Evolutionary conservation across 1,140 invertebrate species (phyloP).

Genomic region (Plectrocnemia conspersa): DNA sequence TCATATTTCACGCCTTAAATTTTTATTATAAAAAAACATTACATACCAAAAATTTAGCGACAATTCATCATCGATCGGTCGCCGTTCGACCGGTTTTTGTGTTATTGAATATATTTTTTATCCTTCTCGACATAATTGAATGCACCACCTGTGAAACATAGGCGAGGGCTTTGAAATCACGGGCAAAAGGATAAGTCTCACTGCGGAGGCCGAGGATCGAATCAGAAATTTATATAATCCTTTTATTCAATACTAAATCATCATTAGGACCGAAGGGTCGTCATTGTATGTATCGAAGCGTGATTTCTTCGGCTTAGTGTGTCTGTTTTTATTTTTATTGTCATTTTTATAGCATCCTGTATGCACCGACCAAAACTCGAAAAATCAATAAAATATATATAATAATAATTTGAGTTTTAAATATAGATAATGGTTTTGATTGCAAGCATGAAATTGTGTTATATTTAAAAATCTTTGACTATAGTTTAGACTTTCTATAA

Average conservation of each 20-base stretch:
- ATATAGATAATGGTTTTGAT: too few relatives aligned
- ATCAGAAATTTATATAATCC: slow-evolving; percentile 34
- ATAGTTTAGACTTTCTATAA: too few relatives aligned
- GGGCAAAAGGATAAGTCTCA: slow-evolving; percentile 19
- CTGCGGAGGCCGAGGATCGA: slow-evolving; percentile 23
- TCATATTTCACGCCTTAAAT: too few relatives aligned
- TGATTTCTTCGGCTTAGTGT: slow-evolving; percentile 32
- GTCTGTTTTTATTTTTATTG: slow-evolving; percentile 27
- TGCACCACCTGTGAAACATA: slow-evolving; percentile 11
- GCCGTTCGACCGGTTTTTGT: too few relatives aligned
- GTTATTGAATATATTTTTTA: too few relatives aligned
- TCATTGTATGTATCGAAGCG: slow-evolving; percentile 29
- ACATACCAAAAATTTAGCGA: neutral
- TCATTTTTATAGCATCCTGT: slow-evolving; percentile 34
- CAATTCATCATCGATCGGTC: neutral
- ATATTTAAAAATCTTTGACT: too few relatives aligned
- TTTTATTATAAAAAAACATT: neutral
- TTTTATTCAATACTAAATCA: slow-evolving; percentile 35
- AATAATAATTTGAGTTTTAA: too few relatives aligned
- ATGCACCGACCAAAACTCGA: too few relatives aligned
- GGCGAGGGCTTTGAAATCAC: slow-evolving; percentile 9
- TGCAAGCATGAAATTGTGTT: too few relatives aligned
- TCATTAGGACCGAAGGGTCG: slow-evolving; percentile 30
- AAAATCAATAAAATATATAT: too few relatives aligned
- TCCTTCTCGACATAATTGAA: slow-evolving; percentile 15